Base-by-base conservation (phyloP, 2,888 invertebrate species). In the Eupsilia transversa region DNA sequence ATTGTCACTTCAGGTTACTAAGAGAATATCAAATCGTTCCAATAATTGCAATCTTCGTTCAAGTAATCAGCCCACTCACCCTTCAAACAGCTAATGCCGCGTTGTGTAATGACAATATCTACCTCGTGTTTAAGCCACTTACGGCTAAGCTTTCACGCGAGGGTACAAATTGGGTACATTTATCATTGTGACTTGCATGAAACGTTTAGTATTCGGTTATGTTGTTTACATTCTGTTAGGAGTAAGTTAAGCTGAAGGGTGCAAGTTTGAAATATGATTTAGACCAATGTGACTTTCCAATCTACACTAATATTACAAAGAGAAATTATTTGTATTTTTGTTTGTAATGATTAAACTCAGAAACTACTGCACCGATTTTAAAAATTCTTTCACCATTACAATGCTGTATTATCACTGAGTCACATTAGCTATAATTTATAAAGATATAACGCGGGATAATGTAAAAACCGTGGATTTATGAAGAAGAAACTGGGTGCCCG, bases 81-180 rank as follows among this genome's bases (percentile, higher is more conserved):
- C 41, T 9, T 35, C 43, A 54, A 64, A 74, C 72, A 49, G 63
- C 20, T 71, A 69, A 74, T 68, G 46, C 43, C 46, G n/a, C 17
- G 52, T 74, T 68, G 73, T 73, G 41, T 78, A 84, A 80, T 81
- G 78, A 81, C 70, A 77, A 74, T 72, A 72, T 76, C 83, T 70
- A 56, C 69, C 41, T 68, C 60, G 61, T 54, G 63, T 63, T 79
- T 75, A 83, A 82, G 60, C 71, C 63, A 72, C 63, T 81, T 79
- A 82, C 30, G n/a, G 54, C 49, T 70, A 83, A 84, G 84, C 72
- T 68, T 78, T 72, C 74, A 70, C 63, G 64, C 72, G 23, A 17
- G 49, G n/a, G 10, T n/a, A 74, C 78, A 74, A 81, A 83, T 84
- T 74, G 68, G 67, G 69, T 33, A 56, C 78, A 84, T 83, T 84